Base-by-base conservation (phyloP, 2,888 invertebrate species). In the Venusia cambrica region DNA sequence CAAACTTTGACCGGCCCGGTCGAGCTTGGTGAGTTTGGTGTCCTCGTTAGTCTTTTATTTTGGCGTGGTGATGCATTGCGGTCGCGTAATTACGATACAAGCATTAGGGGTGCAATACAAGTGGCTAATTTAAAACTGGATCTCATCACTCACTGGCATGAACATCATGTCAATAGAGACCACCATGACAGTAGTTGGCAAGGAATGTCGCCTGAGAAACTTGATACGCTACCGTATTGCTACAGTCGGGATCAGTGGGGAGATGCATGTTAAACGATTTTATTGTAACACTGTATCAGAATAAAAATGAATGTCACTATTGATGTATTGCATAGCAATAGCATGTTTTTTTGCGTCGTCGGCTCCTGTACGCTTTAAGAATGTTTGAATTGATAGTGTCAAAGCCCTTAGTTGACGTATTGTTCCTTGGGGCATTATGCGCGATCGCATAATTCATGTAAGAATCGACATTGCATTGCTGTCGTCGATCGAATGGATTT, bases 371-470 rank as follows among this genome's bases (percentile, higher is more conserved):
- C 62, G 64, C 59, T 47, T 41, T 39, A 48, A 50, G 62, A 72
- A 62, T 66, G 45, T 46, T 33, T 56, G 49, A 61, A 51, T 51
- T 38, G 45, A 48, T 53, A 48, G 54, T 58, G 58, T 57, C 55
- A 54, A 61, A 55, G 60, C 57, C 40, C 51, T 28, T 38, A 40
- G 40, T 48, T 50, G 49, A 45, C 45, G 53, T 54, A 52, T n/a
- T 54, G 53, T 51, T 33, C 46, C 44, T 48, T 48, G 51, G 43
- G 58, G 59, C 54, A 54, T 48, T 58, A 62, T 67, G 63, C 61
- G 55, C 51, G 46, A 59, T 59, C 63, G 67, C 65, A 74, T 78
- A 75, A 76, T 73, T 73, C 70, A 76, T 71, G 64, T 69, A 66
- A 69, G 64, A 73, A 73, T 73, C 63, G 59, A 53, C 64, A 71